Base-by-base conservation (phyloP, 2,113 vertebrate genomes). In the Rhea pennata region DNA sequence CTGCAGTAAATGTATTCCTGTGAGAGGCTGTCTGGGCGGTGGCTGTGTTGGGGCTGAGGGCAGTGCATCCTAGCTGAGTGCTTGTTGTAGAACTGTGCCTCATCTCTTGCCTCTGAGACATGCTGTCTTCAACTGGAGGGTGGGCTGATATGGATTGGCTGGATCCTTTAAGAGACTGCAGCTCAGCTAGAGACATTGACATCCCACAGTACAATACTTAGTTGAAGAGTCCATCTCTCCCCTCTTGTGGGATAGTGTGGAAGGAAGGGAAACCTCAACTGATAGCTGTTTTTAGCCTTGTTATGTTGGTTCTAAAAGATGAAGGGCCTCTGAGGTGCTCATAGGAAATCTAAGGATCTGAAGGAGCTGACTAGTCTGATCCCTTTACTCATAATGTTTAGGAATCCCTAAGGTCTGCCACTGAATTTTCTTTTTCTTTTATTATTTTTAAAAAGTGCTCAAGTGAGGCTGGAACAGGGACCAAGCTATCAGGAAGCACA, bases 41-140 rank as follows among this genome's bases (percentile, higher is more conserved):
- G 62, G 51, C 15, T 27, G 0, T 8, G 1, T 10, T 3, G 2
- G 27, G 27, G 9, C 59, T 39, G 44, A 31, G 69, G 40, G 15
- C 15, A 15, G 22, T 1, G 2, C 23, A 12, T 8, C 33, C 21
- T 42, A 23, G 20, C 12, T 27, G 10, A 33, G 46, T 70, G 65
- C 56, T 71, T 5, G 2, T 70, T 2, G 44, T 17, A 36, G 23
- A 67, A 1, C 33, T 1, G 3, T 9, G 8, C 4, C 62, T 33
- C 6, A 0, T 12, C 14, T 46, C 36, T 54, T 42, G 13, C 10
- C 19, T 29, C 46, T 6, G 6, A 22, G 26, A 33, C 2, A 0
- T 3, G 27, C n/a, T 2, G 16, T 0, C 2, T 15, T 86, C 23
- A 8, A 19, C 6, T 0, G 29, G 65, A n/a, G 20, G 14, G 4